Evolutionary conservation across 2,113 vertebrate genomes (phyloP).

Genomic region (Eidolon helvum): DNA sequence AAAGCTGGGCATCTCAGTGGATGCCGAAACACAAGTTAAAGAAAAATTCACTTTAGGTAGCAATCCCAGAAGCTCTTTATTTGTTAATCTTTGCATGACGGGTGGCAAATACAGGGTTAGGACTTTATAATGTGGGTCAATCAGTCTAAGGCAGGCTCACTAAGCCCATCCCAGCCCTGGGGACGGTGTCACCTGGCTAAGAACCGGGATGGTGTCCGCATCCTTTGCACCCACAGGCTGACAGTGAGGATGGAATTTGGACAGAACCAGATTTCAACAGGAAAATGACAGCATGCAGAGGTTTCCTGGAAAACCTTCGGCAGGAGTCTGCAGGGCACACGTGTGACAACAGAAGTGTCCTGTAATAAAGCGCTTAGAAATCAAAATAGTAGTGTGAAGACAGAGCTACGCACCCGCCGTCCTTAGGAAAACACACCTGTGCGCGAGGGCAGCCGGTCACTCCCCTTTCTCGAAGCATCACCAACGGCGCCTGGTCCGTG

Average conservation of each 20-base stretch:
- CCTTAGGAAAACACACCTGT: rapidly evolving
- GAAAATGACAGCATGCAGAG: rapidly evolving
- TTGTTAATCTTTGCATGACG: neutral
- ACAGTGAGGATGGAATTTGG: too few species aligned
- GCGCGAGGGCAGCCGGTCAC: rapidly evolving
- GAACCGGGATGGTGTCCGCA: too few species aligned
- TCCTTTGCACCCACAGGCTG: neutral
- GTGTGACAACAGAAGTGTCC: neutral
- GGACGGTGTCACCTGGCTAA: rapidly evolving
- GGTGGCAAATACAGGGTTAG: neutral
- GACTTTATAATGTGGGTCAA: neutral
- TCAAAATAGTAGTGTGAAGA: neutral
- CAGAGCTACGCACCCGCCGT: rapidly evolving
- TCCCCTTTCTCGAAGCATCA: rapidly evolving
- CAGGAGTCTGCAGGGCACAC: rapidly evolving
- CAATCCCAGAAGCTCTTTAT: neutral
- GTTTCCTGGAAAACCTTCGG: neutral
- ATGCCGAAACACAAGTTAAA: neutral
- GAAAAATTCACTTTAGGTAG: neutral
- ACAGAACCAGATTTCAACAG: neutral
- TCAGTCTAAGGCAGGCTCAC: neutral
- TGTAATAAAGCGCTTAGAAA: neutral
- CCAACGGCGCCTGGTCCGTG: rapidly evolving
- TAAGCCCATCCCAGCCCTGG: neutral
- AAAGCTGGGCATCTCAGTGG: neutral